Conservation (phyloP, 2,888 invertebrate genomes). For the Drosophila dives region DNA sequence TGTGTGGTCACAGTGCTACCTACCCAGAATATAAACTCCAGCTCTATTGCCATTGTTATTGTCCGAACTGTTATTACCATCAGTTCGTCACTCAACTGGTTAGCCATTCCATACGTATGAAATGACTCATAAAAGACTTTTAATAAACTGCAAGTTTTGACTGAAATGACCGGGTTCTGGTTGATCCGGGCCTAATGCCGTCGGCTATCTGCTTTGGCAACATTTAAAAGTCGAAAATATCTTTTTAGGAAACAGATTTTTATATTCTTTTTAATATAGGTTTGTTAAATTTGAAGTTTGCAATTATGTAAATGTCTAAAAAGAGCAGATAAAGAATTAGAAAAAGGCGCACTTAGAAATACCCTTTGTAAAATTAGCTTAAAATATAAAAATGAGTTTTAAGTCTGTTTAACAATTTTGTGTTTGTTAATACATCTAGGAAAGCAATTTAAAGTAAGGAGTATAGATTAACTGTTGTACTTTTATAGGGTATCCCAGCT, state of each 20-base stretch:
- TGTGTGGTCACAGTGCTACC: background rate
- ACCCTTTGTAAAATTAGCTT: background rate
- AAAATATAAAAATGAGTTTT: background rate
- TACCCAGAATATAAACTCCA: background rate
- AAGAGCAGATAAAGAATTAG: constrained; percentile 6
- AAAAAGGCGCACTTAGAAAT: background rate
- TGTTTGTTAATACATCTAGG: background rate
- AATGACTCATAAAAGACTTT: constrained; percentile 25
- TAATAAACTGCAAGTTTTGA: constrained; percentile 6
- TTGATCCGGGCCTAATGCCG: constrained; percentile 13
- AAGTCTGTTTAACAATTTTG: background rate
- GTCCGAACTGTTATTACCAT: constrained; percentile 18
- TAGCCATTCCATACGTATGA: background rate
- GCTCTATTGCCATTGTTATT: background rate
- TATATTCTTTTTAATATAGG: constrained; percentile 4
- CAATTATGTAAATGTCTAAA: constrained; percentile 50
- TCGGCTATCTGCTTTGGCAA: constrained; percentile 17
- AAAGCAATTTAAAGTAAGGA: background rate
- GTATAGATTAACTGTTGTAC: background rate
- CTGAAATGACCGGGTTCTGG: background rate
- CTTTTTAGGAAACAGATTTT: background rate
- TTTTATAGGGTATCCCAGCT: constrained; percentile 23
- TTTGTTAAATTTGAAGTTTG: constrained; percentile 30
- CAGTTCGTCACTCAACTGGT: background rate
- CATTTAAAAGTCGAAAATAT: constrained; percentile 22